phyloP scores from a whole-genome alignment of 2,113 vertebrate genomes.

The Strigops habroptila region DNA sequence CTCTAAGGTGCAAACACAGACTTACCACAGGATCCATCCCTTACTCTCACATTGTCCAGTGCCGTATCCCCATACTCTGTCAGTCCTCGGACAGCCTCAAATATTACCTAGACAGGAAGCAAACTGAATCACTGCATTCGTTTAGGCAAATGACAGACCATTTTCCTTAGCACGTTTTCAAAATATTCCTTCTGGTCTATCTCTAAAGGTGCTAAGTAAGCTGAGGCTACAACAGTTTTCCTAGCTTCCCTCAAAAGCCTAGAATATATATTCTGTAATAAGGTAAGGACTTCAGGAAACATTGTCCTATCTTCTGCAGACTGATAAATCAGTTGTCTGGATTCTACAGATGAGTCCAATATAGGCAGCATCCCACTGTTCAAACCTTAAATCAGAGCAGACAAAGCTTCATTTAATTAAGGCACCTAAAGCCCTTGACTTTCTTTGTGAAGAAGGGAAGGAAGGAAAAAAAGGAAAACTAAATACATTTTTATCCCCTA shows the following conservation, averaged over 20 bases:
- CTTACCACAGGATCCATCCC: conserved; percentile 73
- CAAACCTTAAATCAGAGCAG: background rate
- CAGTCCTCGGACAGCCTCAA: conserved; percentile 69
- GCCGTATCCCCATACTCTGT: conserved; percentile 58
- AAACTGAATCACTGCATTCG: background rate
- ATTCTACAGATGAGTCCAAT: background rate
- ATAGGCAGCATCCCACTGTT: background rate
- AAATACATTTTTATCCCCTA: background rate
- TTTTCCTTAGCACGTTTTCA: background rate
- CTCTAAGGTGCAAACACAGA: background rate
- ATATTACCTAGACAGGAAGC: conserved; percentile 69
- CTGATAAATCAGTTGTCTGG: background rate
- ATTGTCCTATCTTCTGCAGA: background rate
- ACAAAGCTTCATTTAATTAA: background rate
- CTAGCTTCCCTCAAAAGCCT: background rate
- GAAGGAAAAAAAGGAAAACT: background rate
- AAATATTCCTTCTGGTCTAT: background rate
- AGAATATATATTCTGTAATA: background rate
- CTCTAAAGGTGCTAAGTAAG: background rate
- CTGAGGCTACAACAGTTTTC: background rate
- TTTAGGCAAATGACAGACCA: background rate
- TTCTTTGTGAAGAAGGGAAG: background rate
- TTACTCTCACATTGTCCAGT: conserved; percentile 72
- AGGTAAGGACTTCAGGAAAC: background rate
- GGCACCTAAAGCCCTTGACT: background rate